Percentiles rank a stretch among this genome's conserved stretches.
Conservation (phyloP, 2,888 invertebrate species). For the Microplitis deprimator region DNA sequence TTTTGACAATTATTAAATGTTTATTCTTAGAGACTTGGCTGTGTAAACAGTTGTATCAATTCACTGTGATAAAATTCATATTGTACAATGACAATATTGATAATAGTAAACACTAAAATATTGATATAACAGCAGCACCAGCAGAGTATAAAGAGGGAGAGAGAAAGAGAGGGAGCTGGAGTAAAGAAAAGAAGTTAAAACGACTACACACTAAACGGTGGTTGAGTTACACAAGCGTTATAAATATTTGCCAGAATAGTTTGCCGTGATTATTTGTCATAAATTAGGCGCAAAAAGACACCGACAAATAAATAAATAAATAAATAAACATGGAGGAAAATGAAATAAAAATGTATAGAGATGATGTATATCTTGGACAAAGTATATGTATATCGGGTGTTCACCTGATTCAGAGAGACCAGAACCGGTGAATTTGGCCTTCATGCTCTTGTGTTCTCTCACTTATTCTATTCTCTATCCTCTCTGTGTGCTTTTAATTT, state of each 20-base stretch:
- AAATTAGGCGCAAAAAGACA: slow-evolving; percentile 13
- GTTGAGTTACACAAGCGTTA: slow-evolving; percentile 13
- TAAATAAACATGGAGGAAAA: background rate
- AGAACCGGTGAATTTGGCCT: slow-evolving; percentile 21
- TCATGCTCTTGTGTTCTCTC: slow-evolving; percentile 43
- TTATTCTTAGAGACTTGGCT: slow-evolving; percentile 29
- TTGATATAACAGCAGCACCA: slow-evolving; percentile 52
- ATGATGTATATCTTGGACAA: too few species aligned
- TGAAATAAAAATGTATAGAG: too few species aligned
- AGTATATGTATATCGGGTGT: background rate
- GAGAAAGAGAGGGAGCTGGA: background rate
- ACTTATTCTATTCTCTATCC: slow-evolving; percentile 60
- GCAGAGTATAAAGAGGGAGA: slow-evolving; percentile 30
- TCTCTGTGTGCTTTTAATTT: slow-evolving; percentile 71
- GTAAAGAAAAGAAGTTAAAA: background rate
- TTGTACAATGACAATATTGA: slow-evolving; percentile 52
- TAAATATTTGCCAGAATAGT: slow-evolving; percentile 26
- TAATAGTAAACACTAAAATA: slow-evolving; percentile 52
- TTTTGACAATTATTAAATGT: slow-evolving; percentile 1
- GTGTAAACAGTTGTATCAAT: slow-evolving; percentile 46
- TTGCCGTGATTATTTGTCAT: slow-evolving; percentile 20
- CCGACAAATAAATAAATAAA: background rate
- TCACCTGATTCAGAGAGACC: slow-evolving; percentile 15
- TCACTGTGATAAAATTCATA: slow-evolving; percentile 51
- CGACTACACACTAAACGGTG: background rate